These are phyloP conservation scores for Tiliqua scincoides DNA, from an alignment of 2,113 vertebrate genomes.

Conservation along the genomic window DNA sequence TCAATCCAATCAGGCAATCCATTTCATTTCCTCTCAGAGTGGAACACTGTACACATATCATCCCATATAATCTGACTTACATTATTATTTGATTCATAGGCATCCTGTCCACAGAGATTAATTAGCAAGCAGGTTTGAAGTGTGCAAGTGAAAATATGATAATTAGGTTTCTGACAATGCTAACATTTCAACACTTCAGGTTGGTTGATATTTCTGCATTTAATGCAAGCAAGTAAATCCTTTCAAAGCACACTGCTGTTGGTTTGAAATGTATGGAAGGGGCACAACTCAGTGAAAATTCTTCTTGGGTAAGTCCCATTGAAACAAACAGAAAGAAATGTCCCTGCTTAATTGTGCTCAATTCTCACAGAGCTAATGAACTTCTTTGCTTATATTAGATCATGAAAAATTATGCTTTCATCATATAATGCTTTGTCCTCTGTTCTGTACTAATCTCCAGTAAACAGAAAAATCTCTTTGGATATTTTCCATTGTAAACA, in stretches of 20 bases:
- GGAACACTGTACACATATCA: conserved; percentile 48
- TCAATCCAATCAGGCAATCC: no score
- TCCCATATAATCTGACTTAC: conserved; percentile 67
- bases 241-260: conserved; percentile 69
- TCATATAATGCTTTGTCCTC: conserved; percentile 41
- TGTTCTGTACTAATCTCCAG: conserved; percentile 49
- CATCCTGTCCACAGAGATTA: conserved; percentile 69
- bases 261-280: conserved; percentile 60
- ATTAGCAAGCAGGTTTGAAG: conserved; percentile 68
- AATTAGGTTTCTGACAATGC: conserved; percentile 62
- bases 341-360: neutral
- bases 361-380: conserved; percentile 68
- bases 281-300: neutral
- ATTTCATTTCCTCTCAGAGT: conserved; percentile 57
- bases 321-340: neutral
- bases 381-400: conserved; percentile 56
- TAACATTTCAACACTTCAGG: conserved; percentile 57
- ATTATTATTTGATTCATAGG: conserved; percentile 65
- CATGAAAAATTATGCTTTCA: conserved; percentile 63
- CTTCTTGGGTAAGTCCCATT: neutral
- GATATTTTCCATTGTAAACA: conserved; percentile 56
- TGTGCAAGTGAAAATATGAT: conserved; percentile 71
- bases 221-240: conserved; percentile 67
- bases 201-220: conserved; percentile 66
- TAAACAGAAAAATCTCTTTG: conserved; percentile 50